These are phyloP conservation scores for Balaenoptera acutorostrata DNA, from an alignment of 2,113 vertebrate species.

Conservation along the genomic window DNA sequence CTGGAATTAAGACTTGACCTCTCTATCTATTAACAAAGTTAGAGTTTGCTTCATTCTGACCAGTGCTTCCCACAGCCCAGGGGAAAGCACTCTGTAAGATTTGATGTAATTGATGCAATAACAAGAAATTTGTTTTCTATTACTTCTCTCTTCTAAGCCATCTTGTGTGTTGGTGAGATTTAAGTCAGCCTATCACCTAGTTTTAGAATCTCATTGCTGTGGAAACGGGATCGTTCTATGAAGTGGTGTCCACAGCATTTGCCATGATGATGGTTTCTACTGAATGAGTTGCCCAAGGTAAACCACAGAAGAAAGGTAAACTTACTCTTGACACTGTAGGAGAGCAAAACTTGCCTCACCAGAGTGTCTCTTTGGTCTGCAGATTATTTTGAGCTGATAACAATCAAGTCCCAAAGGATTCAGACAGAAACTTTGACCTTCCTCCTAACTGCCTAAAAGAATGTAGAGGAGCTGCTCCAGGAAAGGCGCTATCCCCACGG, in stretches of 20 bases:
- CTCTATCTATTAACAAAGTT: not conserved
- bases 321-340: not conserved
- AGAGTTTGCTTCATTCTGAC: not conserved
- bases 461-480: not conserved
- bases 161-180: not conserved
- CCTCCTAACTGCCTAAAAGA: not conserved
- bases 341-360: not conserved
- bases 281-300: not conserved
- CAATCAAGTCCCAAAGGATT: not conserved
- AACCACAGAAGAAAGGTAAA: not conserved
- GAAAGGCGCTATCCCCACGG: not conserved
- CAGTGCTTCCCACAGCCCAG: not conserved
- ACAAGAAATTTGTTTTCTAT: not conserved
- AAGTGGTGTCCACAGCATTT: not conserved
- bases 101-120: not conserved
- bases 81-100: not conserved
- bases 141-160: not conserved
- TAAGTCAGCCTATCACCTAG: not conserved
- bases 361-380: not conserved
- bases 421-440: not conserved
- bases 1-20: not conserved
- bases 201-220: not conserved
- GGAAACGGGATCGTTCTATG: too few species aligned
- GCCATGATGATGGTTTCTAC: not conserved
- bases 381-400: not conserved